These are phyloP conservation scores for Cyclophora punctaria DNA, from an alignment of 2,888 invertebrate genomes.

Conservation along the genomic window DNA sequence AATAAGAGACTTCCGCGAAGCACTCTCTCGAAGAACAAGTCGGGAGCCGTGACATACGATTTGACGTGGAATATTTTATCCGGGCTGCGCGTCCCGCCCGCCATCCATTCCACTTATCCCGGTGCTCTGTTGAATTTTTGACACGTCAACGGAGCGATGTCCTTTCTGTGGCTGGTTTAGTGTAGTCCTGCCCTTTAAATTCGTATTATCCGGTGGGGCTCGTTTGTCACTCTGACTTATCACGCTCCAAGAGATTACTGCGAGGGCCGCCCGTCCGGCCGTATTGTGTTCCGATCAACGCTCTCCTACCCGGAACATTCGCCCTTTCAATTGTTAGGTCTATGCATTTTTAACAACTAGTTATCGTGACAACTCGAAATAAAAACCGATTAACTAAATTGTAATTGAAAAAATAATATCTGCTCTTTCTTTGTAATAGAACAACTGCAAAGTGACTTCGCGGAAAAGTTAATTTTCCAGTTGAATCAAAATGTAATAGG, in stretches of 20 bases:
- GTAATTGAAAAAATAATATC: too few species aligned
- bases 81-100: slow-evolving; percentile 50
- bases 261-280: slow-evolving; percentile 16
- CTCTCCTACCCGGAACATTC: too few species aligned
- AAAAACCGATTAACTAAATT: too few species aligned
- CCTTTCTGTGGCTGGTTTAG: slow-evolving; percentile 65
- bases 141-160: slow-evolving; percentile 54
- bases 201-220: slow-evolving; percentile 48
- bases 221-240: slow-evolving; percentile 33
- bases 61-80: slow-evolving; percentile 73
- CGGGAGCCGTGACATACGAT: slow-evolving; percentile 71
- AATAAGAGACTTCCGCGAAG: slow-evolving; percentile 69
- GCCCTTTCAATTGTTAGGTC: too few species aligned
- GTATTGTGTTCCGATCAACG: slow-evolving; percentile 3
- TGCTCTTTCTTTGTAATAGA: not conserved
- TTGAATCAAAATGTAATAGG: slow-evolving; percentile 10
- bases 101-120: slow-evolving; percentile 73
- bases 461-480: slow-evolving; percentile 14
- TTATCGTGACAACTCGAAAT: too few species aligned
- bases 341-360: too few species aligned
- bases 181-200: slow-evolving; percentile 61
- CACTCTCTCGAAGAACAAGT: slow-evolving; percentile 65
- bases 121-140: slow-evolving; percentile 71
- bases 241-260: slow-evolving; percentile 26
- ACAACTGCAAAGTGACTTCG: not conserved